Evolutionary conservation across 2,113 vertebrate genomes (phyloP).

Genomic region (Rhineura floridana): DNA sequence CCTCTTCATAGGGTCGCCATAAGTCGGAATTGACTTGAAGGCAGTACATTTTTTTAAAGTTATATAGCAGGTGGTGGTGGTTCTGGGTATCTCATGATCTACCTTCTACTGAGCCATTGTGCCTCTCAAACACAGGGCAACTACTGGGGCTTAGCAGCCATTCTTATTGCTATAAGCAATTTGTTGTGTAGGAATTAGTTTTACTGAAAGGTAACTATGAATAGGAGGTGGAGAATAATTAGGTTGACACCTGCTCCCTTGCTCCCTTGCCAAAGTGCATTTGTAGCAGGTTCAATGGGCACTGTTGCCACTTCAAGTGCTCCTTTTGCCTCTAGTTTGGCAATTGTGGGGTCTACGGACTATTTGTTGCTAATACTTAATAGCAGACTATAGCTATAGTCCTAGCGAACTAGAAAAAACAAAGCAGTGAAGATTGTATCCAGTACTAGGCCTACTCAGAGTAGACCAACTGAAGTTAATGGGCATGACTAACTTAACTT

Average conservation of each 20-base stretch:
- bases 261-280: background rate
- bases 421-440: too few relatives aligned
- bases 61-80: background rate
- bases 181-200: background rate
- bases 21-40: too few relatives aligned
- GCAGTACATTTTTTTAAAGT: too few relatives aligned
- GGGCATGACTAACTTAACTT: too few relatives aligned
- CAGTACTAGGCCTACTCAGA: too few relatives aligned
- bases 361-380: background rate
- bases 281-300: background rate
- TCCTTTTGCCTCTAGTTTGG: background rate
- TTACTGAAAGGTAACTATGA: background rate
- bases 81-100: background rate
- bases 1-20: too few relatives aligned
- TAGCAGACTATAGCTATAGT: background rate
- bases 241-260: background rate
- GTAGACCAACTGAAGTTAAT: too few relatives aligned
- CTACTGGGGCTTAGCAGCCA: background rate
- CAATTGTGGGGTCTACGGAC: background rate
- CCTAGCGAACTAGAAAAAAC: background rate
- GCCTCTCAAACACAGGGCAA: background rate
- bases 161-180: background rate
- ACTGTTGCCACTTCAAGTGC: background rate
- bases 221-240: background rate
- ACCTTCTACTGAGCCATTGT: background rate